Conservation (phyloP, 2,797 vertebrate genomes). For the Limosa lapponica region DNA sequence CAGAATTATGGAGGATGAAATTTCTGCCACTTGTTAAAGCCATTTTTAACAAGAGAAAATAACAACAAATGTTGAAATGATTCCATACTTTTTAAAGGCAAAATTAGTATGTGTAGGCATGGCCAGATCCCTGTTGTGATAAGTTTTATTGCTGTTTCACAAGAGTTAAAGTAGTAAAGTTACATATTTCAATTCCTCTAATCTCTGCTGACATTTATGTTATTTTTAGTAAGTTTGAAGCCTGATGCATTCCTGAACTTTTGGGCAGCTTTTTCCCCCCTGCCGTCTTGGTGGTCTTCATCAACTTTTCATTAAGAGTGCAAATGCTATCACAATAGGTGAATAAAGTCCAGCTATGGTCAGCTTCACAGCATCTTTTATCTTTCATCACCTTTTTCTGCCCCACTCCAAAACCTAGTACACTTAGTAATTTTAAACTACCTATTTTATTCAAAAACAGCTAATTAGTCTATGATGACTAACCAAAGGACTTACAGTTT, state of each 20-base stretch:
- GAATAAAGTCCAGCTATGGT: background rate
- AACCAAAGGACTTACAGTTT: background rate
- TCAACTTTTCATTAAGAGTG: background rate
- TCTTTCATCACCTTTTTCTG: background rate
- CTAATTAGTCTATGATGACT: background rate
- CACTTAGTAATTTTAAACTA: background rate
- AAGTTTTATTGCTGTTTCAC: background rate
- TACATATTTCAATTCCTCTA: background rate
- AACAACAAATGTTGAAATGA: background rate
- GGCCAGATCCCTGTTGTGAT: background rate
- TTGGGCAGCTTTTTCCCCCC: background rate
- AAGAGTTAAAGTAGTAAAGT: background rate
- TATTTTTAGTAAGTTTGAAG: background rate
- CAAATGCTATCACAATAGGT: background rate
- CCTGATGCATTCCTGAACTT: background rate
- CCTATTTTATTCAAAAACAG: background rate
- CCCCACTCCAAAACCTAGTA: background rate
- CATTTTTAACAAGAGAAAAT: background rate
- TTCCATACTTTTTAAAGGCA: background rate
- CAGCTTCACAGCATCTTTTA: background rate
- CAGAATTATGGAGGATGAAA: background rate
- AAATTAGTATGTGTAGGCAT: background rate
- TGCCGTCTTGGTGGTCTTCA: background rate
- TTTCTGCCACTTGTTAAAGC: background rate
- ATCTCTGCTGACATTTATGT: background rate